Evolutionary conservation across 2,113 vertebrate genomes (phyloP), one percentile per base, ranked within the genome.

Genomic region (Eolophus roseicapilla): DNA sequence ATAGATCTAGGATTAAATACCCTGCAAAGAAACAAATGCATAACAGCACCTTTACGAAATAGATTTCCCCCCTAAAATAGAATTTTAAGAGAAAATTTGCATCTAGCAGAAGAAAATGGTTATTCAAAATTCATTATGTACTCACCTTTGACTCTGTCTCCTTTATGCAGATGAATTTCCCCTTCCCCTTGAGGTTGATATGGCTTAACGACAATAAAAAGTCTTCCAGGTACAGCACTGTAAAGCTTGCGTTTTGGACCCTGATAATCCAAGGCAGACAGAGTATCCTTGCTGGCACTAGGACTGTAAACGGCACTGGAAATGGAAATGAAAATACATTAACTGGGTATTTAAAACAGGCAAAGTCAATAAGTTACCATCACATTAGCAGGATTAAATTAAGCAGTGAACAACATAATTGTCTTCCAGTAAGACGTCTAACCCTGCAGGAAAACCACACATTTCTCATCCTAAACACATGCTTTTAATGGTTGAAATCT

Each of bases 81-180:
- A 52, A 39, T 39, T 79, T 74, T 28, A 44, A 71, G 68, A 12
- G 5, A 4, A 80, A 70, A 80, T 39, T 29, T 60, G 37, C 6
- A 1, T 17, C 20, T 46, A 59, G 49, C 7, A 46, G 59, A 33
- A 74, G 19, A 53, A 86, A 70, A 64, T 2, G 5, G 44, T 39
- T 27, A 67, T 47, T 77, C 62, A 39, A 4, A 74, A 71, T 23
- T 12, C 63, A 85, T 70, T 8, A 35, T 2, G 0, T 16, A 85
- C 98, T 98, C 81, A 99, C 99, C 99, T 99, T 99, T 99, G 96
- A 99, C 99, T 97, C 99, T 97, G 63, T 99, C 99, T 6, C 98
- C 98, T 44, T 99, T 99, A 97, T 99, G 98, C 20, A 99, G 98
- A 89, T 98, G 98, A 94, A 99, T 98, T 96, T 99, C 99, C 43